These are phyloP conservation scores for Andrena cerasifolii DNA, from an alignment of 1,140 invertebrate genomes.

Conservation along the genomic window DNA sequence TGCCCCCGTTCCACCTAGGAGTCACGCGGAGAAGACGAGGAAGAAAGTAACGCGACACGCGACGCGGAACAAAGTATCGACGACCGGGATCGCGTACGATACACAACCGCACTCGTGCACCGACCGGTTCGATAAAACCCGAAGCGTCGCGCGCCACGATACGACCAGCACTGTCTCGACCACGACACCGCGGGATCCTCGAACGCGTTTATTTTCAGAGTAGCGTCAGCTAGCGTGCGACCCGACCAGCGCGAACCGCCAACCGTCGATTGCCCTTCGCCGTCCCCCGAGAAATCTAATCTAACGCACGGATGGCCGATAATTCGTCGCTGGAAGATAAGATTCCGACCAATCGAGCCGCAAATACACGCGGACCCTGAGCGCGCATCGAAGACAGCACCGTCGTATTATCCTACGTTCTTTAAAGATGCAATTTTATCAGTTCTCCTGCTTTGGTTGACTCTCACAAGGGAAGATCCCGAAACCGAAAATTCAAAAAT, in stretches of 20 bases:
- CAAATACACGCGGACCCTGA: too few species aligned
- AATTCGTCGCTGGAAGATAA: slow-evolving; percentile 59
- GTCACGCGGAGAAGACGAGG: too few species aligned
- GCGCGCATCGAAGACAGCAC: too few species aligned
- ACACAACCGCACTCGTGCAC: too few species aligned
- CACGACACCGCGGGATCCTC: slow-evolving; percentile 44
- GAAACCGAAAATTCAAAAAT: too few species aligned
- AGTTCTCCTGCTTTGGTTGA: too few species aligned
- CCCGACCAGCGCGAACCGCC: background rate
- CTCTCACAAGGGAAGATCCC: too few species aligned
- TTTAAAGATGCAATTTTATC: too few species aligned
- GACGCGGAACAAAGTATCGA: background rate
- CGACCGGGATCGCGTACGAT: background rate
- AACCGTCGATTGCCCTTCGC: background rate
- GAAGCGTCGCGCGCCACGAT: slow-evolving; percentile 27
- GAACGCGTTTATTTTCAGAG: slow-evolving; percentile 66
- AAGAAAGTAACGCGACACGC: too few species aligned
- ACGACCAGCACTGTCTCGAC: slow-evolving; percentile 53
- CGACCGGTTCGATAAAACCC: slow-evolving; percentile 23
- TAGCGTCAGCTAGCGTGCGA: background rate
- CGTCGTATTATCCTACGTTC: too few species aligned
- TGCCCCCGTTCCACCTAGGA: too few species aligned
- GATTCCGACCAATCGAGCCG: slow-evolving; percentile 27
- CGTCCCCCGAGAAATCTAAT: slow-evolving; percentile 63
- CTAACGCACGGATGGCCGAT: slow-evolving; percentile 58